phyloP scores from a whole-genome alignment of 2,113 vertebrate species.

The Chinchilla lanigera region DNA sequence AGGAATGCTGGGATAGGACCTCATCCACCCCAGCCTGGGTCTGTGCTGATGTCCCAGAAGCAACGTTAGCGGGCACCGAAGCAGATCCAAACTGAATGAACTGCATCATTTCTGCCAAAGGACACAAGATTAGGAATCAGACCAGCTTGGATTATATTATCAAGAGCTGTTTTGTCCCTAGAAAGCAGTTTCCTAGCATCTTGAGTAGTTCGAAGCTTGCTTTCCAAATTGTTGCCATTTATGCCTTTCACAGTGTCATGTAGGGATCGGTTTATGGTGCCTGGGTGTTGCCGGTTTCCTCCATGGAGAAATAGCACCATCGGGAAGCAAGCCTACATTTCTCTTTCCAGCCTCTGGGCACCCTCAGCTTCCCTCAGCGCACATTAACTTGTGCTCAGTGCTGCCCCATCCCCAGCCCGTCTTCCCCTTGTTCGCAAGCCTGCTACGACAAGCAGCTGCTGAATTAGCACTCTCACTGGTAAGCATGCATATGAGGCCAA shows the following conservation, averaged over 20 bases:
- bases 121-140: slow-evolving; percentile 91
- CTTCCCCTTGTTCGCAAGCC: slow-evolving; percentile 95
- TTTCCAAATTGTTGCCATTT: slow-evolving; percentile 85
- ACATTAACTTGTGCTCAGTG: slow-evolving; percentile 90
- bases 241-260: slow-evolving; percentile 90
- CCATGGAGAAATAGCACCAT: slow-evolving; percentile 93
- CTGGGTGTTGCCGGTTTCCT: slow-evolving; percentile 91
- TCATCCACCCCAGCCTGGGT: slow-evolving; percentile 92
- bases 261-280: slow-evolving; percentile 88
- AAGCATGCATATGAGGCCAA: slow-evolving; percentile 87
- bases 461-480: slow-evolving; percentile 85
- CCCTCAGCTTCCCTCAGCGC: slow-evolving; percentile 92
- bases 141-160: slow-evolving; percentile 90
- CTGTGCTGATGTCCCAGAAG: slow-evolving; percentile 92
- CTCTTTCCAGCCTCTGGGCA: slow-evolving; percentile 91
- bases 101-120: slow-evolving; percentile 90
- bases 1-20: slow-evolving; percentile 93
- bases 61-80: slow-evolving; percentile 95
- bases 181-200: slow-evolving; percentile 95
- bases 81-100: slow-evolving; percentile 94
- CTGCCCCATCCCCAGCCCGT: slow-evolving; percentile 87
- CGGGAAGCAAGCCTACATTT: slow-evolving; percentile 87
- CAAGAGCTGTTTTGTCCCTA: slow-evolving; percentile 92
- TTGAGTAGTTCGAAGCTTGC: slow-evolving; percentile 90
- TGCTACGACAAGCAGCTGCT: slow-evolving; percentile 85